Base-by-base conservation (phyloP, 2,113 vertebrate genomes). In the Psephotus haematonotus region DNA sequence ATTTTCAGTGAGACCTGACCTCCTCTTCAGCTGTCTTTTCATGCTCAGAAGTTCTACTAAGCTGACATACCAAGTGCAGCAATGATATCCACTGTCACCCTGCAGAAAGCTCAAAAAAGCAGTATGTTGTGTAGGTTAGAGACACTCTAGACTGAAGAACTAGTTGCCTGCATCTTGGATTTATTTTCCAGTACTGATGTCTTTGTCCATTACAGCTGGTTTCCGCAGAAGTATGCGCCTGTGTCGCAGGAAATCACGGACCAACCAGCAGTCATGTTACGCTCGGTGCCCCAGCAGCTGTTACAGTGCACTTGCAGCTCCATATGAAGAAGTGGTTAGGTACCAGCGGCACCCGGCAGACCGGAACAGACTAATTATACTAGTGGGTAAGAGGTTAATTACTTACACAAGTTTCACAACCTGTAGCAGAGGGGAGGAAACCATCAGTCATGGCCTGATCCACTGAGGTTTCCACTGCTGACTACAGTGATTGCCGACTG, bases 221-320 rank as follows among this genome's bases (percentile, higher is more conserved):
- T 99, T 99, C 97, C 98, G 99, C 14, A 98, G 98, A 87, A 99
- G 99, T 88, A 97, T 99, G 97, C 99, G 99, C 64, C 98, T 99
- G 24, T 99, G 99, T 46, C 98, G 99, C 68, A 97, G 98, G 77
- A 98, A 98, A 37, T 96, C 93, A 3, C 94, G 94, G 75, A 95
- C 93, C 94, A 92, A 77, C 68, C 98, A 95, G 88, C 97, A 96
- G 20, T 95, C 91, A 7, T 98, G 97, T 87, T 93, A 92, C 10
- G 31, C 74, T 4, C 94, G 95, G 46, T 98, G 98, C 20, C 92
- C 98, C 46, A 92, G 95, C 94, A 97, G 97, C 97, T 98, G 98
- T 95, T 96, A 43, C 86, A 93, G 84, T 27, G 12, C 97, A 4
- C 77, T 93, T 47, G 96, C 96, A 29, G 97, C 97, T 60, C 98